phyloP scores from a whole-genome alignment of 2,797 vertebrate genomes.

The Coccyzus lansbergi region DNA sequence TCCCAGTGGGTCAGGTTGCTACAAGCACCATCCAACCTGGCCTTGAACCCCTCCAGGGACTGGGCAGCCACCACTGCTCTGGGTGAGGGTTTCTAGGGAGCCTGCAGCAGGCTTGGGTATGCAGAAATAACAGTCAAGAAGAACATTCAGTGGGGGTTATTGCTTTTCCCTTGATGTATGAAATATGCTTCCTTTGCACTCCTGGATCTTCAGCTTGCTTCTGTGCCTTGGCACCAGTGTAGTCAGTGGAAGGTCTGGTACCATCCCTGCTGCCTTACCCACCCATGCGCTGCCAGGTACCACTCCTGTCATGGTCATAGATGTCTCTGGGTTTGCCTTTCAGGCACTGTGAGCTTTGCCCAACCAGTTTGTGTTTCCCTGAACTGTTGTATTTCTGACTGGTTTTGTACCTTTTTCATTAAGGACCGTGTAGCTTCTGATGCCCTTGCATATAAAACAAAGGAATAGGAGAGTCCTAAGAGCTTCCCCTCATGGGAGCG shows the following conservation, averaged over 20 bases:
- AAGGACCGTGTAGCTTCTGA: background rate
- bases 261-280: fast-evolving
- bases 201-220: background rate
- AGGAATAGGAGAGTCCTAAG: background rate
- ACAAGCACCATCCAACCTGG: too few species aligned
- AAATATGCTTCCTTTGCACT: background rate
- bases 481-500: background rate
- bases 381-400: background rate
- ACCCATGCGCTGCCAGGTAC: fast-evolving
- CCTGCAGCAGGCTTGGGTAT: background rate
- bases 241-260: background rate
- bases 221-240: background rate
- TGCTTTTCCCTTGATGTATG: background rate
- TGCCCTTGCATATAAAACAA: background rate
- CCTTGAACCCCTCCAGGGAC: too few species aligned
- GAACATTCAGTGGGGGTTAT: background rate
- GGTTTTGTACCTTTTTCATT: background rate
- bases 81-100: background rate
- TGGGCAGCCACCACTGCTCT: too few species aligned
- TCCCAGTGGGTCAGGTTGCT: too few species aligned
- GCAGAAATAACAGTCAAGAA: background rate
- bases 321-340: background rate
- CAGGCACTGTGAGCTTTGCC: background rate
- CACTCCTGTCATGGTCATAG: fast-evolving
- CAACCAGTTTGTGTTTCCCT: background rate